These are phyloP conservation scores for Chrysochloris asiatica DNA, from an alignment of 2,113 vertebrate genomes.

Conservation along the genomic window DNA sequence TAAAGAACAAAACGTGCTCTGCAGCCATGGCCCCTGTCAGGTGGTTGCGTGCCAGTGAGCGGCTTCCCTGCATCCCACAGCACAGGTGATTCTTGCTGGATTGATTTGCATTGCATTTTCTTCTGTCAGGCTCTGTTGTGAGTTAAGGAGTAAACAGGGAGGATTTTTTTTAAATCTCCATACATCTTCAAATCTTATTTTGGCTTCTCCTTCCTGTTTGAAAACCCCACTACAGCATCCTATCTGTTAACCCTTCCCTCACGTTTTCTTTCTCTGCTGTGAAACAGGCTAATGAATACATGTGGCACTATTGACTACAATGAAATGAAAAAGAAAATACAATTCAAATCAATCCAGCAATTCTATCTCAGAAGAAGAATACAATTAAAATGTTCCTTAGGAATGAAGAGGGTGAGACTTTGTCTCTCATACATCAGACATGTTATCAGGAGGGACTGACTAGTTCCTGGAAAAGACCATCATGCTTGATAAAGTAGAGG, in stretches of 20 bases:
- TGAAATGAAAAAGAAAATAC: too few relatives aligned
- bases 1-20: not conserved
- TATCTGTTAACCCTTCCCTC: not conserved
- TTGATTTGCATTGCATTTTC: conserved; percentile 23
- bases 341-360: too few relatives aligned
- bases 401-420: too few relatives aligned
- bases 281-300: not conserved
- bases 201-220: not conserved
- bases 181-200: conserved; percentile 21
- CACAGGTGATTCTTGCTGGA: not conserved
- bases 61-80: rapidly evolving
- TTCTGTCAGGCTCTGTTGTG: not conserved
- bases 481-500: too few relatives aligned
- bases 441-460: too few relatives aligned
- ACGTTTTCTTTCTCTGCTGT: not conserved
- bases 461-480: too few relatives aligned
- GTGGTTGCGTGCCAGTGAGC: not conserved
- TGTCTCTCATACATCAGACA: too few relatives aligned
- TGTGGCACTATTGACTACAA: too few relatives aligned
- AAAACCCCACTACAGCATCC: not conserved
- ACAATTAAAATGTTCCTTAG: too few relatives aligned
- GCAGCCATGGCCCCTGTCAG: not conserved
- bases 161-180: not conserved
- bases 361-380: too few relatives aligned
- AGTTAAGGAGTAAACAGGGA: not conserved